These are phyloP conservation scores for Casuarius casuarius DNA, from an alignment of 2,113 vertebrate species.

Conservation along the genomic window DNA sequence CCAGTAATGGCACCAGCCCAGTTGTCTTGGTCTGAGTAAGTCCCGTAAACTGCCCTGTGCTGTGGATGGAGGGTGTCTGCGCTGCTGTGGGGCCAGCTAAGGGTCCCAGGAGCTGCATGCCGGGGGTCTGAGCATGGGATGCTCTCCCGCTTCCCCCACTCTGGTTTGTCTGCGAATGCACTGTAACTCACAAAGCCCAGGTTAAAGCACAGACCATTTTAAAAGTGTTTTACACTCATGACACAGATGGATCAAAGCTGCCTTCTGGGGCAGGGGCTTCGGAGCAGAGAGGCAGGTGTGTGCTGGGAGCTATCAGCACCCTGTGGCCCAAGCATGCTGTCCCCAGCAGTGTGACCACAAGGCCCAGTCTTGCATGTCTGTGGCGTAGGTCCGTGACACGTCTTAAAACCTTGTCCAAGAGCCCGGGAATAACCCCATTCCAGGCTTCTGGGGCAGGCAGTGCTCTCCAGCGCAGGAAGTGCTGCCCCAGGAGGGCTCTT, in stretches of 20 bases:
- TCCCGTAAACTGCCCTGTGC: neutral
- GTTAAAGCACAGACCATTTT: neutral
- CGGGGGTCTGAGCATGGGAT: neutral
- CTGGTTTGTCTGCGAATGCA: neutral
- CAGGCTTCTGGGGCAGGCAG: accelerated
- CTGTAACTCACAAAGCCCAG: neutral
- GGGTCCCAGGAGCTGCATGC: accelerated
- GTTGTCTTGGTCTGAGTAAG: too few species aligned
- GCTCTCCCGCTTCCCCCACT: neutral
- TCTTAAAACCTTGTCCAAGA: neutral
- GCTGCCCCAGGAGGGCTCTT: neutral
- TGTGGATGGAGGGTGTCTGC: neutral
- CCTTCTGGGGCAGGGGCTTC: too few species aligned
- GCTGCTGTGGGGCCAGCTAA: neutral
- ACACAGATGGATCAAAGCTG: neutral
- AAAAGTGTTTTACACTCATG: neutral
- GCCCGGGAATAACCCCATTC: neutral
- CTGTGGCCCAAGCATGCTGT: accelerated
- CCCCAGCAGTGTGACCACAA: accelerated
- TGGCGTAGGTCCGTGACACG: neutral
- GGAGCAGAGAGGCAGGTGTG: neutral
- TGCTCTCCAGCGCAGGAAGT: neutral
- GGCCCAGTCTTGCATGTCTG: neutral
- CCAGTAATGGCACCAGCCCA: neutral
- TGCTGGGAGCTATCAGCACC: neutral